Evolutionary conservation across 2,888 invertebrate genomes (phyloP).

Genomic region (Amblyjoppa fuscipennis): DNA sequence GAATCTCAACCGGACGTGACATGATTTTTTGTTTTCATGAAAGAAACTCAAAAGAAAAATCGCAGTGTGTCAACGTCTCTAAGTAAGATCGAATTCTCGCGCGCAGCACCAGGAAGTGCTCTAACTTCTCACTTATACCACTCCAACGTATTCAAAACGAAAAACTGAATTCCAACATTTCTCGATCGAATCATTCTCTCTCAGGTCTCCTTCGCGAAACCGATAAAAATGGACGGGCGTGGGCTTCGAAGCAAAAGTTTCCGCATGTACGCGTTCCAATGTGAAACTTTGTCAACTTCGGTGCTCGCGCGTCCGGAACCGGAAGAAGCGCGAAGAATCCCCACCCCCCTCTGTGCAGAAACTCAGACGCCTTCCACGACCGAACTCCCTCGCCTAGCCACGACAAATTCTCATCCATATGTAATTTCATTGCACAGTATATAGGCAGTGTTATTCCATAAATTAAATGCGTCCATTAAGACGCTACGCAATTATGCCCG

Average conservation of each 20-base stretch:
- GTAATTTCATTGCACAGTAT: neutral
- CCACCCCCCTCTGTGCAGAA: neutral
- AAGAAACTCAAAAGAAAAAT: neutral
- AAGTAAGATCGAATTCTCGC: conserved; percentile 5
- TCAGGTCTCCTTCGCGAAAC: neutral
- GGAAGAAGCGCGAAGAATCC: neutral
- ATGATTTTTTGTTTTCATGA: neutral
- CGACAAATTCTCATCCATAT: conserved; percentile 34
- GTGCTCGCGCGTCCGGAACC: neutral
- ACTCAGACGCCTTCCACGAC: neutral
- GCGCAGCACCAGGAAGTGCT: neutral
- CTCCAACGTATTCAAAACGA: neutral
- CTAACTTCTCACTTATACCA: conserved; percentile 17
- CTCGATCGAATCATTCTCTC: conserved; percentile 34
- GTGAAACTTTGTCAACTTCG: conserved; percentile 37
- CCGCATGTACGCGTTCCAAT: neutral
- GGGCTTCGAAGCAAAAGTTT: conserved; percentile 43
- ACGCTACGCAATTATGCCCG: conserved; percentile 25
- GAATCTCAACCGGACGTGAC: neutral
- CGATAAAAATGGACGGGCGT: conserved; percentile 13
- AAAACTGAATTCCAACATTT: conserved; percentile 54
- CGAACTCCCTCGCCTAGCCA: conserved; percentile 3
- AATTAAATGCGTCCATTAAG: conserved; percentile 46
- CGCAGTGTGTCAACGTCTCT: neutral
- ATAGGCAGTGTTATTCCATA: conserved; percentile 33